Conservation (phyloP, 2,888 invertebrate genomes). For the Caenorhabditis parvicauda region DNA sequence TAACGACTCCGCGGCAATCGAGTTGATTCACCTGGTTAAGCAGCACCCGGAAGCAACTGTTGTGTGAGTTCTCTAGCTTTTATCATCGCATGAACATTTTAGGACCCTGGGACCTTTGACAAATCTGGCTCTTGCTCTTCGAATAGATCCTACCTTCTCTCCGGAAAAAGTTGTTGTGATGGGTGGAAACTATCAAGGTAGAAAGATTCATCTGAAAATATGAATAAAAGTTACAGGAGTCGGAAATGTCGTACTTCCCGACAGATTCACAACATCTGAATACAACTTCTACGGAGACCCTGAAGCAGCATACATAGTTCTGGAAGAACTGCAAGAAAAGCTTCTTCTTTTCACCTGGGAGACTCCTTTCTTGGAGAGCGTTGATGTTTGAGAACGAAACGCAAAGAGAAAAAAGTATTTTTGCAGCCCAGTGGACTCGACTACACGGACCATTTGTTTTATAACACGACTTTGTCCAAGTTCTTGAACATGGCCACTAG, state of each 20-base stretch:
- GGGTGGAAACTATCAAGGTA: conserved; percentile 54
- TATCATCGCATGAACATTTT: too few relatives aligned
- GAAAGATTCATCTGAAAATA: too few relatives aligned
- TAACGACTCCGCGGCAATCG: conserved; percentile 21
- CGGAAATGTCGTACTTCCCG: conserved; percentile 64
- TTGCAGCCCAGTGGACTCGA: conserved; percentile 35
- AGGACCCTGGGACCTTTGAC: conserved; percentile 63
- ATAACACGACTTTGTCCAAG: conserved; percentile 30
- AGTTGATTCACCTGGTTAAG: conserved; percentile 15
- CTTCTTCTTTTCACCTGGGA: conserved; percentile 75
- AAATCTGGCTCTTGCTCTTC: conserved; percentile 65
- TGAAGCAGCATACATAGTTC: conserved; percentile 75
- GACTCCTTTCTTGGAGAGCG: conserved; percentile 28
- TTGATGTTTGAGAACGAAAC: too few relatives aligned
- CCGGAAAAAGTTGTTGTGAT: conserved; percentile 49
- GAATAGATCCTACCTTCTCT: conserved; percentile 63
- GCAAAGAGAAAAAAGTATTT: too few relatives aligned
- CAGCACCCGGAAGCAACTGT: conserved; percentile 17
- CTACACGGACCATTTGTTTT: conserved; percentile 40
- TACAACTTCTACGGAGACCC: conserved; percentile 79
- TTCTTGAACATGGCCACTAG: conserved; percentile 31
- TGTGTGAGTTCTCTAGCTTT: conserved; percentile 16
- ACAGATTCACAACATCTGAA: conserved; percentile 69
- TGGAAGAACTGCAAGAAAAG: conserved; percentile 68
- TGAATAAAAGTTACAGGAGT: too few relatives aligned